Percentiles rank a stretch among this genome's conserved stretches.
These are phyloP conservation scores for Cyanistes caeruleus DNA, from an alignment of 2,113 vertebrate species.

Conservation along the genomic window DNA sequence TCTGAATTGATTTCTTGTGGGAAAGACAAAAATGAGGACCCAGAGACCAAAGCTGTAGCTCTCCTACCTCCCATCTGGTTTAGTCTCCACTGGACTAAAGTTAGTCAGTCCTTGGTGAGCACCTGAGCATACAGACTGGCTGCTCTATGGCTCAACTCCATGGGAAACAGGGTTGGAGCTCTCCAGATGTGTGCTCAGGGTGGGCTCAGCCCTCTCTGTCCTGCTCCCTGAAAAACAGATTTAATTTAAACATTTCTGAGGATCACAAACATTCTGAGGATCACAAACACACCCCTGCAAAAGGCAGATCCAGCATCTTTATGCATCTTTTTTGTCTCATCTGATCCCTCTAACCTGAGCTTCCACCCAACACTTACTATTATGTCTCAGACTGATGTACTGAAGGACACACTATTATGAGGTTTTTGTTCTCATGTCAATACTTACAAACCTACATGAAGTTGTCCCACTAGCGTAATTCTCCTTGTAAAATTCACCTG, in stretches of 20 bases:
- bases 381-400: neutral
- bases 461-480: neutral
- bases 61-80: neutral
- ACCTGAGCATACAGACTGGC: neutral
- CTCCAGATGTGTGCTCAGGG: neutral
- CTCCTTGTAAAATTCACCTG: neutral
- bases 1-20: neutral
- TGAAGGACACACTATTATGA: neutral
- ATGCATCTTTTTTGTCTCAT: neutral
- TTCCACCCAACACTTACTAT: neutral
- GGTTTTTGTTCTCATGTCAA: neutral
- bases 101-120: neutral
- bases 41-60: neutral
- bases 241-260: neutral
- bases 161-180: neutral
- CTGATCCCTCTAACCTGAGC: neutral
- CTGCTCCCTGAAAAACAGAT: neutral
- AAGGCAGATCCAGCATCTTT: neutral
- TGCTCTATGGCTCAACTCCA: neutral
- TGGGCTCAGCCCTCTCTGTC: neutral
- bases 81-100: neutral
- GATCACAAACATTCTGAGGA: neutral
- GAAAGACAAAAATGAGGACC: neutral
- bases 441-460: constrained; percentile 3
- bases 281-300: neutral